Base-by-base conservation (phyloP, 2,888 invertebrate species). In the Drosophila prostipennis region DNA sequence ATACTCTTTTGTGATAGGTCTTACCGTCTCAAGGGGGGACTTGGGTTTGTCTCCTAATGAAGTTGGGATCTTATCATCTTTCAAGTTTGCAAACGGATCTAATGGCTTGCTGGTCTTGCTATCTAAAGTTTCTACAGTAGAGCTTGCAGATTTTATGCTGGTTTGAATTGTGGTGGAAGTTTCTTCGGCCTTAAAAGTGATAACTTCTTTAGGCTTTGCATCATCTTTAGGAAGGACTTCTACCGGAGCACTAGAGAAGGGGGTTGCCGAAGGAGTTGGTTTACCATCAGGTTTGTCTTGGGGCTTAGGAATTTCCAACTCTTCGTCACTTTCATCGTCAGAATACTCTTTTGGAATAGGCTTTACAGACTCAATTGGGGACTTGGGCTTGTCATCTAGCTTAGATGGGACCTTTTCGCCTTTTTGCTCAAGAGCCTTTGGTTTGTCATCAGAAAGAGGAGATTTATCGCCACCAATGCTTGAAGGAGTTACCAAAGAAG, bases 1-100 rank as follows among this genome's bases (percentile, higher is more conserved):
- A 37, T 51, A 57, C n/a, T 36, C 37, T 29, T 46, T 46, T n/a
- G 42, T 7, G 13, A 14, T 23, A 13, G 36, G 51, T 56, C 73
- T 72, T 23, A 60, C 55, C 19, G 52, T 26, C 19, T 57, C 65
- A 32, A 29, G 2, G 8, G 52, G 3, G 52, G 53, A 11, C 52
- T 52, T 46, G 8, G 40, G 40, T 4, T 40, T 40, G 7, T 40
- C 16, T 16, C 1, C 40, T 16, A 16, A 2, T 1, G 48, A 52
- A 26, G 48, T 56, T n/a, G 39, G 16, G 10, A 49, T 45, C 32
- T 46, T n/a, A 13, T 46, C 23, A 7, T 37, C 37, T 37, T 37
- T 37, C 2, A n/a, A 6, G 6, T 2, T 37, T 37, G n/a, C 37
- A 37, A 37, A 37, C 6, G 37, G 40, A 16, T 40, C 40, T 8